Evolutionary conservation across 92 coral and sea anemone species (phyloP), one percentile per base, ranked within the genome.

Genomic region (Zoanthus sansibaricus): DNA sequence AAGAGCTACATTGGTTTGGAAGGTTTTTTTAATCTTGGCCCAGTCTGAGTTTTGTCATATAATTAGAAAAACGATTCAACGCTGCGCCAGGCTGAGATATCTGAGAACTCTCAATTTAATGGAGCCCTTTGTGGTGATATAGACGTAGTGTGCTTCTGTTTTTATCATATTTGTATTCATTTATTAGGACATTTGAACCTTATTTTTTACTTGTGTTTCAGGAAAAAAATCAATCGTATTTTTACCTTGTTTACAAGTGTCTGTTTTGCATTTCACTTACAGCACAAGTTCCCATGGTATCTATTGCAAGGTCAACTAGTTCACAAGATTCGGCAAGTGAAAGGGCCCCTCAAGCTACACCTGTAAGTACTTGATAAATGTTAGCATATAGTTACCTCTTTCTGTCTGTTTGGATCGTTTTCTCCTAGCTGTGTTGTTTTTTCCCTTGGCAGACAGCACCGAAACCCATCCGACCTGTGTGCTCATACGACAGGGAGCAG

Each of bases 231-330:
- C 20, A 58, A 58, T 58, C 66, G 15, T 17, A 14, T 12, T 49
- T 49, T 37, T 71, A 10, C 6, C 59, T 47, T 31, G 21, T 44
- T 46, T 56, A 67, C 59, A 9, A 42, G 46, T 13, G 15, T 80
- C 59, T 82, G 46, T 83, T 5, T 66, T 70, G 48, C 16, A 69
- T 69, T 69, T 3, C 7, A 13, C 55, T 10, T 42, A 31, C 20
- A 72, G 87, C 52, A 32, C 51, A 49, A 33, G 17, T 14, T 37
- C 77, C 70, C 9, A n/a, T 70, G 68, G 67, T 18, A 31, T 70
- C 87, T 16, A 78, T 83, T 5, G 87, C 78, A 16, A 55, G 47
- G 48, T n/a, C 87, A 69, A 83, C 87, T 25, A 49, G 77, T 32
- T 83, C 87, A 3, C 87, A 83, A 18, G 87, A 83, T 21, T 70